Evolutionary conservation across 1,140 invertebrate genomes (phyloP).

Genomic region (Helicoverpa zea): DNA sequence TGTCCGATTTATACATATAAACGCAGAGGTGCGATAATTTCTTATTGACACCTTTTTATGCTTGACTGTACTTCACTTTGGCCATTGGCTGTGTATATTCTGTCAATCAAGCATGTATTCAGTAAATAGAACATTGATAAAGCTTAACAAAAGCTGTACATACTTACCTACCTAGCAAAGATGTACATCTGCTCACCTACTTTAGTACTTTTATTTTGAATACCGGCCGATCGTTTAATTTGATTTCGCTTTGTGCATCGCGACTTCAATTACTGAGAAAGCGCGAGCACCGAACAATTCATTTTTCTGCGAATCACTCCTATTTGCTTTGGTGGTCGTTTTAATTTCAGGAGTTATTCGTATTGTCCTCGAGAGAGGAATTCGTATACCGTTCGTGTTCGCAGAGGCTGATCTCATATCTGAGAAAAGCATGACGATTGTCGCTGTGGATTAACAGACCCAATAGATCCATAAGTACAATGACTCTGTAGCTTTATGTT

Average conservation of each 20-base stretch:
- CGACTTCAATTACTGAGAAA: conserved; percentile 7
- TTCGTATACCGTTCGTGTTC: too few relatives aligned
- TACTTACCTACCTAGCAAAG: not conserved
- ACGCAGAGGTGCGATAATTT: too few relatives aligned
- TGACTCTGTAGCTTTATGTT: too few relatives aligned
- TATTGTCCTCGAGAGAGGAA: not conserved
- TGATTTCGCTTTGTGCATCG: not conserved
- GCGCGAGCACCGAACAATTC: not conserved
- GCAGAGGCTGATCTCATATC: too few relatives aligned
- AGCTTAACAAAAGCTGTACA: not conserved
- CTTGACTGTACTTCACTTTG: too few relatives aligned
- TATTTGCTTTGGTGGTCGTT: not conserved
- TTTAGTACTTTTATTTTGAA: not conserved
- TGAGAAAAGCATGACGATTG: not conserved
- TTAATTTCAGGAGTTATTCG: not conserved
- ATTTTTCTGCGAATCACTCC: not conserved
- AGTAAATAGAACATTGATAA: not conserved
- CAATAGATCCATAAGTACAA: not conserved
- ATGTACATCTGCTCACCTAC: not conserved
- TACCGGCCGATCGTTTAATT: not conserved
- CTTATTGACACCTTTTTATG: too few relatives aligned
- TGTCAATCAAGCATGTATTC: too few relatives aligned
- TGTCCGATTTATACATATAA: too few relatives aligned
- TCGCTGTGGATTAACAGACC: not conserved
- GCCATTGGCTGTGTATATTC: too few relatives aligned